Percentiles rank a stretch among this genome's conserved stretches.
Conservation (phyloP, 2,113 vertebrate genomes). For the Gobiocypris rarus region DNA sequence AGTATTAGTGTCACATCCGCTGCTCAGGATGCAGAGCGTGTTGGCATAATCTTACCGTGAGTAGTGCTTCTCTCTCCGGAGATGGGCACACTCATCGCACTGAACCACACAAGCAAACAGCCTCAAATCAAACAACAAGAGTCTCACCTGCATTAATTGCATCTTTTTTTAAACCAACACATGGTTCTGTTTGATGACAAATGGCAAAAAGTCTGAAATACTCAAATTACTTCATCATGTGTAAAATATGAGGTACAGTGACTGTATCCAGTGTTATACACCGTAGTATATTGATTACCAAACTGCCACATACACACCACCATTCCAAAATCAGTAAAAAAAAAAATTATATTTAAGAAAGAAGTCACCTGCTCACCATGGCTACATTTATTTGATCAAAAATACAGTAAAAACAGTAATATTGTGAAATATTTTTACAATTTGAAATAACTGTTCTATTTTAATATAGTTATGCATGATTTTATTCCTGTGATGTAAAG, state of each 20-base stretch:
- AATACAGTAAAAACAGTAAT: no score
- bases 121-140: slow-evolving; percentile 27
- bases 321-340: no score
- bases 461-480: no score
- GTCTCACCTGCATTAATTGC: slow-evolving; percentile 21
- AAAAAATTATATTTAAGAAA: no score
- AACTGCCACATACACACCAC: no score
- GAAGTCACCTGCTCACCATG: no score
- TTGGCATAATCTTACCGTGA: slow-evolving; percentile 25
- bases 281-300: not conserved
- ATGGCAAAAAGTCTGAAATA: not conserved
- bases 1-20: slow-evolving; percentile 39
- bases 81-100: slow-evolving; percentile 11
- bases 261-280: not conserved
- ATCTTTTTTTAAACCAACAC: not conserved
- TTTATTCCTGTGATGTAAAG: no score
- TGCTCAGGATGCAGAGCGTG: slow-evolving; percentile 45
- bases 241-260: not conserved
- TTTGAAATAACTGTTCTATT: no score
- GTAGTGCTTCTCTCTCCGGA: slow-evolving; percentile 31
- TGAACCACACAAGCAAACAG: slow-evolving; percentile 9
- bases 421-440: no score
- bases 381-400: no score
- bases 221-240: not conserved
- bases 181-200: not conserved